Evolutionary conservation across 30 jellyfish, hydroid and myxozoan species (phyloP).

Genomic region (Mastigias papua): DNA sequence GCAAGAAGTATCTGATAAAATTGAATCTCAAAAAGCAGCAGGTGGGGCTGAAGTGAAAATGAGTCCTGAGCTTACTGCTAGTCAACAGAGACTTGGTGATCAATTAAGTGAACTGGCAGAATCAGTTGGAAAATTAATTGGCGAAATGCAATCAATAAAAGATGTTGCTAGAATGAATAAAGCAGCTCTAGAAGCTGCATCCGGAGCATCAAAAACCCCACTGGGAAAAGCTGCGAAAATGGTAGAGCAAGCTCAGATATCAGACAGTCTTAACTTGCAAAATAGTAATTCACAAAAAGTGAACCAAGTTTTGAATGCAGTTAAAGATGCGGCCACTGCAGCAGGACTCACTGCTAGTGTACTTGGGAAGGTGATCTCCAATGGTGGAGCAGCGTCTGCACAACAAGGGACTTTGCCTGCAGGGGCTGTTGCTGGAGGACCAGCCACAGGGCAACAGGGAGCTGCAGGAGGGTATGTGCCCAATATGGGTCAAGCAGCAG

Average conservation of each 20-base stretch:
- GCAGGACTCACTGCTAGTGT: conserved; percentile 82
- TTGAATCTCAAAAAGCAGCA: conserved; percentile 61
- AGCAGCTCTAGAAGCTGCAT: conserved; percentile 80
- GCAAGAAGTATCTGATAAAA: conserved; percentile 90
- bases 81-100: conserved; percentile 65
- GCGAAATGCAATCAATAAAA: conserved; percentile 87
- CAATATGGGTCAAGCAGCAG: conserved; percentile 62
- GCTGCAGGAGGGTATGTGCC: conserved; percentile 62
- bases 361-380: conserved; percentile 65
- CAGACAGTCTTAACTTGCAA: conserved; percentile 59
- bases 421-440: conserved; percentile 27
- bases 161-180: conserved; percentile 75
- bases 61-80: conserved; percentile 83
- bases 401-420: conserved; percentile 8
- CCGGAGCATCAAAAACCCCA: conserved; percentile 77
- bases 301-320: conserved; percentile 89
- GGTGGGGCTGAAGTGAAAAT: conserved; percentile 59
- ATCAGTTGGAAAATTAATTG: conserved; percentile 79
- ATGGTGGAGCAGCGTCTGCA: conserved; percentile 37
- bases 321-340: conserved; percentile 90
- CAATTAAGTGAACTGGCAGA: conserved; percentile 80
- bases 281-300: conserved; percentile 88
- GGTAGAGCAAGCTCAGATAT: conserved; percentile 61
- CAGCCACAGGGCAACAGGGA: conserved; percentile 23
- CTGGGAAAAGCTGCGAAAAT: conserved; percentile 66